phyloP scores from a whole-genome alignment of 2,113 vertebrate genomes.

The Carlito syrichta region DNA sequence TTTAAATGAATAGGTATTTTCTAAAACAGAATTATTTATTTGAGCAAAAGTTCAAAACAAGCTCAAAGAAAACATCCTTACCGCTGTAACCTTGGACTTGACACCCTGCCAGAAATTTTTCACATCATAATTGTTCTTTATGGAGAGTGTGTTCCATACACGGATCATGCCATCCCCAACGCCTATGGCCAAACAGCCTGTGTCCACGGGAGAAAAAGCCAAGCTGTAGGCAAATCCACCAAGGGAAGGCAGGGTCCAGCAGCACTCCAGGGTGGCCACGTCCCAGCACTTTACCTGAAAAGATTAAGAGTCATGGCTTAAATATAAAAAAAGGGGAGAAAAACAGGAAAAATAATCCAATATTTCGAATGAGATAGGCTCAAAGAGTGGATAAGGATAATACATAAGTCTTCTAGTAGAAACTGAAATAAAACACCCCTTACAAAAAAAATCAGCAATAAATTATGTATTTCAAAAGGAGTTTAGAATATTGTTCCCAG shows the following conservation, averaged over 20 bases:
- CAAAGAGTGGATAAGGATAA: background rate
- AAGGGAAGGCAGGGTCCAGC: conserved; percentile 94
- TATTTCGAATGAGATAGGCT: background rate
- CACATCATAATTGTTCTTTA: conserved; percentile 91
- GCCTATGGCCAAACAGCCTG: conserved; percentile 90
- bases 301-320: background rate
- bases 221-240: conserved; percentile 94
- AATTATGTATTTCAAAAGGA: background rate
- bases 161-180: conserved; percentile 96
- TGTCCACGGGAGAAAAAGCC: conserved; percentile 92
- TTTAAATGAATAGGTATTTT: background rate
- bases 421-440: background rate
- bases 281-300: conserved; percentile 97
- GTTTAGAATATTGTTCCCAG: background rate
- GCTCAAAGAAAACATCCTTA: conserved; percentile 79
- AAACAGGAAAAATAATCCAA: background rate
- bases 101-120: conserved; percentile 95
- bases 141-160: conserved; percentile 92
- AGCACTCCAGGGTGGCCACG: conserved; percentile 88
- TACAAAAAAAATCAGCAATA: background rate
- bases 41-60: background rate
- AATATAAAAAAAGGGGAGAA: background rate
- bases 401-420: background rate
- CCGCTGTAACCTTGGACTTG: conserved; percentile 97
- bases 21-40: background rate